phyloP scores from a whole-genome alignment of 1,140 invertebrate species.

The Cardiocondyla obscurior region DNA sequence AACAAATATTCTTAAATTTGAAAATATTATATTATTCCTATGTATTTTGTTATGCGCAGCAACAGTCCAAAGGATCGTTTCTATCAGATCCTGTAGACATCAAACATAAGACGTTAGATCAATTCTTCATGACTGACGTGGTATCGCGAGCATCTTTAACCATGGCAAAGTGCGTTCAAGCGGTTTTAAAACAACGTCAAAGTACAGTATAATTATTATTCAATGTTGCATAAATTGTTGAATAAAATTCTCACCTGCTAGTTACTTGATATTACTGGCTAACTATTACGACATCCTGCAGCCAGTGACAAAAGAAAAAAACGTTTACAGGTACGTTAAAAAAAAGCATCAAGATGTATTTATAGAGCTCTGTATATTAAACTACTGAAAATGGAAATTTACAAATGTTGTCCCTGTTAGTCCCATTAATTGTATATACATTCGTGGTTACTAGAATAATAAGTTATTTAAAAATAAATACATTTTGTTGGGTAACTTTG shows the following conservation, averaged over 20 bases:
- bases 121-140: constrained; percentile 99
- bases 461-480: constrained; percentile 50
- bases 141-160: constrained; percentile 98
- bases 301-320: constrained; percentile 3
- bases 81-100: constrained; percentile 89
- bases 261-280: constrained; percentile 34
- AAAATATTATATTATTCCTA: constrained; percentile 6
- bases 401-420: background rate
- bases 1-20: background rate
- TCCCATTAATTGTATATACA: constrained; percentile 31
- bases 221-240: constrained; percentile 38
- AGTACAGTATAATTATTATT: constrained; percentile 81
- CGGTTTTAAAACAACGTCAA: constrained; percentile 91
- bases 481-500: background rate
- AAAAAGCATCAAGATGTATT: constrained; percentile 29
- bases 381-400: constrained; percentile 30
- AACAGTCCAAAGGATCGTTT: constrained; percentile 83
- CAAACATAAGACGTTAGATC: constrained; percentile 92
- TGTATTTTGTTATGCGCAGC: constrained; percentile 79
- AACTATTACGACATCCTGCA: background rate
- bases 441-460: constrained; percentile 27
- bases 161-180: constrained; percentile 99
- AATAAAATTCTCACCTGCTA: constrained; percentile 36
- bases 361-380: constrained; percentile 52
- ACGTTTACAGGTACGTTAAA: constrained; percentile 19